Percentiles rank a stretch among this genome's conserved stretches.
phyloP scores from a whole-genome alignment of 2,797 vertebrate genomes.

The Okamejei kenojei region DNA sequence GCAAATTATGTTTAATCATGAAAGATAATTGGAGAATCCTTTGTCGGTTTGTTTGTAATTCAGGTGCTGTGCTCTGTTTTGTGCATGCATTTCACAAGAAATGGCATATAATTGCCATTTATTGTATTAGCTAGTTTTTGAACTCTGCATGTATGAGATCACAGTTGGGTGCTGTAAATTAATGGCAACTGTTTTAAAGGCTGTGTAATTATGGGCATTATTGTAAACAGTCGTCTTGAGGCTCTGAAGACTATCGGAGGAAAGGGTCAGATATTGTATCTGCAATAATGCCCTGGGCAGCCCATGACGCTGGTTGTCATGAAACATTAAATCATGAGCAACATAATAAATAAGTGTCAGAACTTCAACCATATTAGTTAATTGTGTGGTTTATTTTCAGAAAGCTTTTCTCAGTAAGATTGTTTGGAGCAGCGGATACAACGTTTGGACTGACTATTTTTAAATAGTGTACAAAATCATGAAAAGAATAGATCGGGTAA shows the following conservation, averaged over 20 bases:
- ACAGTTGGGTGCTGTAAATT: neutral
- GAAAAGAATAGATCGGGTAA: too few relatives aligned
- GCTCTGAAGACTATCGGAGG: neutral
- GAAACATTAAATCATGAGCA: neutral
- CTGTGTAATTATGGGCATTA: neutral
- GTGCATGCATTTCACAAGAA: neutral
- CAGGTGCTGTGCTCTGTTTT: neutral
- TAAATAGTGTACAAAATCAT: neutral
- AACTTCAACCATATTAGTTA: neutral
- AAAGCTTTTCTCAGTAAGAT: neutral
- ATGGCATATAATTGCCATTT: neutral
- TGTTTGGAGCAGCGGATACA: neutral
- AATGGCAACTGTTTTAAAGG: neutral
- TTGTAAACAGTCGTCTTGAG: neutral
- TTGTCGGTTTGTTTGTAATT: neutral
- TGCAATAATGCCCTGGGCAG: neutral
- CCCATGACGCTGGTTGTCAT: neutral
- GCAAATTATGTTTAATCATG: conserved; percentile 1
- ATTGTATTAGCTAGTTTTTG: neutral
- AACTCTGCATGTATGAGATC: neutral
- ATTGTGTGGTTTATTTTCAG: neutral
- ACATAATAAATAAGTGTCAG: neutral
- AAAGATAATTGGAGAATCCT: neutral
- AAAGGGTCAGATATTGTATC: neutral
- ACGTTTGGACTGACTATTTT: neutral